Percentiles rank a stretch among this genome's conserved stretches.
Conservation (phyloP, 2,113 vertebrate species). For the Paratilapia polleni region DNA sequence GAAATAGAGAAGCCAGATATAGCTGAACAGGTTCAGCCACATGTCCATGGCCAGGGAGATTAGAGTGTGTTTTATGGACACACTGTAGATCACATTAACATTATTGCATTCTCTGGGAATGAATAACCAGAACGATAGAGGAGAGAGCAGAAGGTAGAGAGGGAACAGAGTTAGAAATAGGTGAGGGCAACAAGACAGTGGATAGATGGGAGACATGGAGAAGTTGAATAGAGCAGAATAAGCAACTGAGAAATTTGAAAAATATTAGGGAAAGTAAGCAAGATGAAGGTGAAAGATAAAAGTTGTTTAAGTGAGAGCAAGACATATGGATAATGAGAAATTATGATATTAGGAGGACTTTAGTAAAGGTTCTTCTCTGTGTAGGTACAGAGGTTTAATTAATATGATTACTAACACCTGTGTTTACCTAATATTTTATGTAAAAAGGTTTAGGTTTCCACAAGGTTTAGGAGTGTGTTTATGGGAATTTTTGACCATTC, state of each 20-base stretch:
- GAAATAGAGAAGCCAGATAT: constrained; percentile 60
- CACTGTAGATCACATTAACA: constrained; percentile 69
- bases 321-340: not conserved
- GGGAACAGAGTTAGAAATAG: constrained; percentile 9
- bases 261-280: not conserved
- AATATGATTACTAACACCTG: too few relatives aligned
- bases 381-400: too few relatives aligned
- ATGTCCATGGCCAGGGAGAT: constrained; percentile 60
- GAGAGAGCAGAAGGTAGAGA: not conserved
- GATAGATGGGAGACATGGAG: not conserved
- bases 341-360: too few relatives aligned
- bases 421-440: too few relatives aligned
- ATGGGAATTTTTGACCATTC: too few relatives aligned
- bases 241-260: not conserved
- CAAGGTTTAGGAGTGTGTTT: too few relatives aligned
- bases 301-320: not conserved
- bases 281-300: not conserved
- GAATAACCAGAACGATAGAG: not conserved
- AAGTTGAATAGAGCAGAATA: constrained; percentile 22
- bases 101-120: constrained; percentile 58
- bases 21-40: constrained; percentile 47
- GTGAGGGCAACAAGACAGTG: constrained; percentile 8
- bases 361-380: too few relatives aligned
- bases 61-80: constrained; percentile 68
- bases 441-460: too few relatives aligned